These are phyloP conservation scores for Pangasius macronema DNA, from an alignment of 2,797 vertebrate genomes.

Conservation along the genomic window DNA sequence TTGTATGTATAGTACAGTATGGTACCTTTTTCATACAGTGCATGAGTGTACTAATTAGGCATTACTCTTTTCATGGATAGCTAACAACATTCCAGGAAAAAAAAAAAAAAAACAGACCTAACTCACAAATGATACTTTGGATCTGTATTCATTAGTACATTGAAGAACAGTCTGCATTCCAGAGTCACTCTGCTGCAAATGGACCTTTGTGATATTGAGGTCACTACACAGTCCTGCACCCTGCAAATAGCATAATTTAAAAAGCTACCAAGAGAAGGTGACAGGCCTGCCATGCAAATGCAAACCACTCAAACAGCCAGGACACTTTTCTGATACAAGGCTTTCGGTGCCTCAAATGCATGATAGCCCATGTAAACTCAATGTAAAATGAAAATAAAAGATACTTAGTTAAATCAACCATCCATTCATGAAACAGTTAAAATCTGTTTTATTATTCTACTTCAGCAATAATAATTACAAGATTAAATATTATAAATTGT, in stretches of 20 bases:
- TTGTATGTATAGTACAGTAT: neutral
- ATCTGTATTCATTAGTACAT: neutral
- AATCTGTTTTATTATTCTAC: conserved; percentile 31
- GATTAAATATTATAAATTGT: conserved; percentile 7
- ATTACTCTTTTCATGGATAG: neutral
- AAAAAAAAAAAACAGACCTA: neutral
- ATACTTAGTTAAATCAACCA: neutral
- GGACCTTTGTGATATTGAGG: neutral
- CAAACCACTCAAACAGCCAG: neutral
- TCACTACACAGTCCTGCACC: neutral
- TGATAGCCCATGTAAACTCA: neutral
- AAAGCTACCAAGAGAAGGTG: neutral
- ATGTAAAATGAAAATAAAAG: neutral
- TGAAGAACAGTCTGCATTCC: neutral
- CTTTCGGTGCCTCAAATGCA: neutral
- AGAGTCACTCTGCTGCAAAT: neutral
- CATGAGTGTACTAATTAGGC: neutral
- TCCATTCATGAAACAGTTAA: conserved; percentile 10
- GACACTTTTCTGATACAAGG: neutral
- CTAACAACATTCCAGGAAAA: neutral
- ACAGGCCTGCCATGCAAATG: neutral
- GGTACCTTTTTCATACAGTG: neutral
- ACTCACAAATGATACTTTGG: neutral
- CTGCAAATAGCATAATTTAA: neutral
- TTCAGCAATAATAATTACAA: neutral